Evolutionary conservation across 2,113 vertebrate genomes (phyloP).

Genomic region (Tylochromis polylepis): DNA sequence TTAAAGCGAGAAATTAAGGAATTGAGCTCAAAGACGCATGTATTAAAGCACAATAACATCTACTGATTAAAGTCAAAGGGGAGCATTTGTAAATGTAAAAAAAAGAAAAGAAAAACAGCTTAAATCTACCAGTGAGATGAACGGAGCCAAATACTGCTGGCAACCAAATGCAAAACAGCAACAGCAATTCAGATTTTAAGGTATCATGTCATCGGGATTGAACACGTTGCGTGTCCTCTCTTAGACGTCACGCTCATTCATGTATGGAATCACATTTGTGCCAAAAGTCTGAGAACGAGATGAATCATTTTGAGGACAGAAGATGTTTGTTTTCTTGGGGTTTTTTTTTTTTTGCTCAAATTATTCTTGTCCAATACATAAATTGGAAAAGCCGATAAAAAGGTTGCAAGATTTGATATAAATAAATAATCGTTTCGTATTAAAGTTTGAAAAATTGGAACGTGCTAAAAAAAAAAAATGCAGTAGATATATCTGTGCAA

Average conservation of each 20-base stretch:
- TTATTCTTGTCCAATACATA: not conserved
- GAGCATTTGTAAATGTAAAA: conserved; percentile 2
- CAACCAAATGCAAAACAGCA: conserved; percentile 59
- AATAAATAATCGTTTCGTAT: not conserved
- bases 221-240: not conserved
- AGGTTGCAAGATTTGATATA: not conserved
- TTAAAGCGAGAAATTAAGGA: not conserved
- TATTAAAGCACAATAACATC: conserved; percentile 49
- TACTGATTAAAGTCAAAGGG: not conserved
- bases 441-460: not conserved
- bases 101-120: not conserved
- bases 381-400: not conserved
- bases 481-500: not conserved
- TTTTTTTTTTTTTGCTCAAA: not conserved
- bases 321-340: not conserved
- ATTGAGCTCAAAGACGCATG: not conserved
- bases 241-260: not conserved
- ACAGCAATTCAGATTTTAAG: not conserved
- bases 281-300: not conserved
- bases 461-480: not conserved
- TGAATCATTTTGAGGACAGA: not conserved
- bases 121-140: conserved; percentile 27
- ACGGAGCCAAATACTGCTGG: conserved; percentile 66
- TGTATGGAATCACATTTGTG: not conserved
- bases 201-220: not conserved